Base-by-base conservation (phyloP, 1,140 invertebrate genomes). In the Philotrypesis tridentata region DNA sequence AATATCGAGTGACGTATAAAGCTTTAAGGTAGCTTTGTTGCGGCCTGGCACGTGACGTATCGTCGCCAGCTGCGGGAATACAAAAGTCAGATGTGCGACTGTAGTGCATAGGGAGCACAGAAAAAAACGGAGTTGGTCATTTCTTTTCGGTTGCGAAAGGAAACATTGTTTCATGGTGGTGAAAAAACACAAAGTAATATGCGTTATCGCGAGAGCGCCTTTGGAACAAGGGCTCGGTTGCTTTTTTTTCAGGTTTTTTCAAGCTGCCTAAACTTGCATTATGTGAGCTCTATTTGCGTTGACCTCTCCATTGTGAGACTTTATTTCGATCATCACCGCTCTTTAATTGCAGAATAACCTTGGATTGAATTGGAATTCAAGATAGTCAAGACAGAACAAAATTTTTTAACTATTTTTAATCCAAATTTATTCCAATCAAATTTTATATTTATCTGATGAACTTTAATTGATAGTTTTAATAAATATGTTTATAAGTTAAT, bases 1-100 rank as follows among this genome's bases (percentile, higher is more conserved):
- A 55, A 78, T 68, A 78, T 78, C 40, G 65, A 55, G 40, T 17
- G 43, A 2, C 40, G 48, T 3, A 43, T 67, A 27, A 67, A 77
- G 14, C n/a, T 67, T 67, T 43, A 77, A 48, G 37, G 0, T 70
- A 12, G 76, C 21, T 55, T 79, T 70, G 61, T 48, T 29, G 48
- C 72, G 9, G 48, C 29, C 2, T 7, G 29, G 21, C 25, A 12
- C 67, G 31, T 31, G 31, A 70, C 29, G 7, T 70, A 70, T 70
- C 68, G 68, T 29, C 63, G 25, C 23, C 48, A 70, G 68, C 4
- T 37, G 68, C 14, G 12, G 29, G 68, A n/a, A 37, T 70, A 17
- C 12, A 37, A 65, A 33, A 29, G 31, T 70, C 31, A 25, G 31
- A 37, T n/a, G 68, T 31, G 68, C 4, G 25, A 12, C 23, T 3